Conservation (phyloP, 1,140 invertebrate species). For the Druon quercuslanigerum region DNA sequence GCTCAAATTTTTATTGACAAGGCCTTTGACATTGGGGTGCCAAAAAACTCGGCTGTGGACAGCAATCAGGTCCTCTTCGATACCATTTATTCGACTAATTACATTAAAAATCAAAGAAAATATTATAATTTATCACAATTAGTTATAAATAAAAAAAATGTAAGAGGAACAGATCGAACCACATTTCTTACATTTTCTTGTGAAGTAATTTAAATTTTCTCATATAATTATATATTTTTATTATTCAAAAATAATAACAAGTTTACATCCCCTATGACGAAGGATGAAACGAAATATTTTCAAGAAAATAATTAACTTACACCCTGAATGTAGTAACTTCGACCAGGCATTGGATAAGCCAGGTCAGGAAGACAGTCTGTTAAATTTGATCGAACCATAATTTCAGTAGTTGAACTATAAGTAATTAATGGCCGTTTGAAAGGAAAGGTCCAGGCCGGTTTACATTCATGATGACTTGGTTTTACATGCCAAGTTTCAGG, state of each 20-base stretch:
- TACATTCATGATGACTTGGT: conserved; percentile 63
- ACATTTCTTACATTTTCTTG: neutral
- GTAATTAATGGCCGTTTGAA: conserved; percentile 64
- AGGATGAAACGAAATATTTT: neutral
- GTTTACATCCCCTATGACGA: too few species aligned
- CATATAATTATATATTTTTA: conserved; percentile 17
- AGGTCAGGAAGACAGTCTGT: conserved; percentile 49
- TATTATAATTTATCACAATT: conserved; percentile 22
- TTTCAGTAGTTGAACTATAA: conserved; percentile 53
- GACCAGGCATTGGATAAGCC: conserved; percentile 52
- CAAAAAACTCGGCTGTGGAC: conserved; percentile 58
- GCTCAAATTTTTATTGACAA: neutral
- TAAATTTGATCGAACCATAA: conserved; percentile 52
- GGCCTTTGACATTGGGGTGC: conserved; percentile 44
- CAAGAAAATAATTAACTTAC: conserved; percentile 36
- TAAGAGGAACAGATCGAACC: neutral
- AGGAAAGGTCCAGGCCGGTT: conserved; percentile 63
- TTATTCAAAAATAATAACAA: neutral
- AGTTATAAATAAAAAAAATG: conserved; percentile 2
- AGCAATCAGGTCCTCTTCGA: conserved; percentile 48
- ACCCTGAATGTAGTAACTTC: conserved; percentile 54
- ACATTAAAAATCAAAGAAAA: conserved; percentile 21
- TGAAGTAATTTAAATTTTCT: neutral
- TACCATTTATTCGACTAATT: conserved; percentile 62
- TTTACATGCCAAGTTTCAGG: conserved; percentile 56